Evolutionary conservation across 1,140 invertebrate genomes (phyloP).

Genomic region (Vanessa tameamea): DNA sequence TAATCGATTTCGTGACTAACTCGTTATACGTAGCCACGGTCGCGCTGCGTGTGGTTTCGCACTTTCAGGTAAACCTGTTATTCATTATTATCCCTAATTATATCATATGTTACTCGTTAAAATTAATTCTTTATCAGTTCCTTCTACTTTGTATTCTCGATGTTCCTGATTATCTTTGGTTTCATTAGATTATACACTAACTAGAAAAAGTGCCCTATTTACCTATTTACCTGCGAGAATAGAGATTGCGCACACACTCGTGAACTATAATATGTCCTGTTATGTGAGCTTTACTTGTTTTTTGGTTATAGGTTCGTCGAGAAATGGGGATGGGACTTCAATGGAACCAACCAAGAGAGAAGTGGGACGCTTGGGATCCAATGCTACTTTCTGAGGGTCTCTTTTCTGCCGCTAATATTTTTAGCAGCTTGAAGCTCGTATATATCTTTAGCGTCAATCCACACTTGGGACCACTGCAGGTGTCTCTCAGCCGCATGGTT

Average conservation of each 20-base stretch:
- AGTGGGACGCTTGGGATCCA: conserved; percentile 98
- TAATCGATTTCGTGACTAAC: conserved; percentile 99
- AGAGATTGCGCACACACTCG: too few species aligned
- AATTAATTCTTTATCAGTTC: too few species aligned
- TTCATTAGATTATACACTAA: too few species aligned
- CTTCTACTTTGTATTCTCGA: too few species aligned
- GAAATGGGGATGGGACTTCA: conserved; percentile 80
- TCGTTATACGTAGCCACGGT: conserved; percentile 98
- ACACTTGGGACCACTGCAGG: conserved; percentile 97
- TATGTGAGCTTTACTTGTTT: too few species aligned
- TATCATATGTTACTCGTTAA: too few species aligned
- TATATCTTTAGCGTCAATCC: conserved; percentile 99
- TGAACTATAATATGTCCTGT: too few species aligned
- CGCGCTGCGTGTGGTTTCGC: conserved; percentile 95
- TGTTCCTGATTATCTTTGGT: too few species aligned
- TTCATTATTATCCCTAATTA: too few species aligned
- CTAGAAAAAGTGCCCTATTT: too few species aligned
- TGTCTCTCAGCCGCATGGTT: conserved; percentile 97
- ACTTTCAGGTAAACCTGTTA: conserved; percentile 86
- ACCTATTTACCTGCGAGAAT: too few species aligned
- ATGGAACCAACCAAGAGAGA: conserved; percentile 86
- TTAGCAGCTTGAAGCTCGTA: conserved; percentile 97
- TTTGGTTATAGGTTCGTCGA: conserved; percentile 82
- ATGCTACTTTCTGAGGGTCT: conserved; percentile 98
- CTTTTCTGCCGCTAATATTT: conserved; percentile 98